Base-by-base conservation (phyloP, 2,888 invertebrate species). In the Coleophora flavipennella region DNA sequence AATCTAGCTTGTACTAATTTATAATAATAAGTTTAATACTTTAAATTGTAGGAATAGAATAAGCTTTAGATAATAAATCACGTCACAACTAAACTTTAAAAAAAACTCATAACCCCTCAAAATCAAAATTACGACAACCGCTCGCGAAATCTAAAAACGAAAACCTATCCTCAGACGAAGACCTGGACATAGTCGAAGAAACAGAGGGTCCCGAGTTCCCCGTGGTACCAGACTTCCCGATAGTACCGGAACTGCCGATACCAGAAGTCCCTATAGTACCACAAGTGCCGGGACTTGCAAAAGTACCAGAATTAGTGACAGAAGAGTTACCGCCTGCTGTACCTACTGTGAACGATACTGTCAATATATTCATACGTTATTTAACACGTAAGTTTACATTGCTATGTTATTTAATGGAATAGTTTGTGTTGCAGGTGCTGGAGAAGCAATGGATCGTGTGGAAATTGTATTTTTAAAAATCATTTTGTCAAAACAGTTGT, bases 101-200 rank as follows among this genome's bases (percentile, higher is more conserved):
- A 35, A 33, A 40, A 35, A 11, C 29, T 32, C 29, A 29, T 31
- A 41, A 41, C 38, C 32, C 40, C 38, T 32, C 36, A 41, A 44
- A 36, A 38, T 40, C 57, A 57, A 66, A 76, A 80, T 76, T 78
- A 81, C 80, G 83, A 79, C 80, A 80, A 79, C 77, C 76, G 67
- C 68, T 58, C 62, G 62, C 62, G 56, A 46, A 20, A n/a, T 9
- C 53, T 48, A 61, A 62, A 63, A 61, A 57, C 50, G 34, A 40
- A 52, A 69, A 50, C 57, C 46, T 71, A 68, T 57, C 61, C 53
- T 49, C 76, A 81, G 80, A 79, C 73, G 78, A 79, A 66, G 76
- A 70, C 46, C 59, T 62, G 57, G 76, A 40, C 29, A 35, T 38
- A 8, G 44, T 76, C 69, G 77, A 77, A 68, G 76, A 68, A 52